These are phyloP conservation scores for Tachyglossus aculeatus DNA, from an alignment of 2,797 vertebrate genomes.

Conservation along the genomic window DNA sequence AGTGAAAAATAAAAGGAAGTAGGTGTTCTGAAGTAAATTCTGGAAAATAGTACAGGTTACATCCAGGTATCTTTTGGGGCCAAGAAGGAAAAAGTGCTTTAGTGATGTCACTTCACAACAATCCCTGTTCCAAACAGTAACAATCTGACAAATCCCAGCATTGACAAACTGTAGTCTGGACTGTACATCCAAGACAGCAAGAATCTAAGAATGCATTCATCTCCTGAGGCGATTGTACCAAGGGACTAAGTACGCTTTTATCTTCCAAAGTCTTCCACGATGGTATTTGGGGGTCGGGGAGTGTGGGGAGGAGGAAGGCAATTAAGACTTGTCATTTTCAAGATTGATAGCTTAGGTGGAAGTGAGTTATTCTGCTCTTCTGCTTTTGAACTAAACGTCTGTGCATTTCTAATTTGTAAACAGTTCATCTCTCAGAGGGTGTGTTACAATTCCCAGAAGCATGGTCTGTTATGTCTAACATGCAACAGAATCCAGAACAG, in stretches of 20 bases:
- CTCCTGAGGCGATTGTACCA: constrained; percentile 50
- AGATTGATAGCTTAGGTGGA: constrained; percentile 82
- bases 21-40: neutral
- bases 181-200: constrained; percentile 46
- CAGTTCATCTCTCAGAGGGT: constrained; percentile 73
- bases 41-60: neutral
- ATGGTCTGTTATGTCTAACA: constrained; percentile 85
- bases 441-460: constrained; percentile 86
- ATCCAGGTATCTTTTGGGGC: neutral
- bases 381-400: constrained; percentile 68
- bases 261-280: constrained; percentile 64
- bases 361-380: constrained; percentile 74
- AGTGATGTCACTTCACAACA: constrained; percentile 52
- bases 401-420: constrained; percentile 85
- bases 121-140: constrained; percentile 45
- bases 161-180: constrained; percentile 54
- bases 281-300: constrained; percentile 51
- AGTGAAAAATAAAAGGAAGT: neutral
- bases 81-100: constrained; percentile 8
- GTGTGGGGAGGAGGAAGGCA: constrained; percentile 43
- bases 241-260: constrained; percentile 66
- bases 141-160: constrained; percentile 70
- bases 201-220: constrained; percentile 58
- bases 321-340: constrained; percentile 81
- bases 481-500: constrained; percentile 70